Percentiles rank a stretch among this genome's conserved stretches.
These are phyloP conservation scores for Ciona savignyi DNA, from an alignment of 23 tunicate genomes.

Conservation along the genomic window DNA sequence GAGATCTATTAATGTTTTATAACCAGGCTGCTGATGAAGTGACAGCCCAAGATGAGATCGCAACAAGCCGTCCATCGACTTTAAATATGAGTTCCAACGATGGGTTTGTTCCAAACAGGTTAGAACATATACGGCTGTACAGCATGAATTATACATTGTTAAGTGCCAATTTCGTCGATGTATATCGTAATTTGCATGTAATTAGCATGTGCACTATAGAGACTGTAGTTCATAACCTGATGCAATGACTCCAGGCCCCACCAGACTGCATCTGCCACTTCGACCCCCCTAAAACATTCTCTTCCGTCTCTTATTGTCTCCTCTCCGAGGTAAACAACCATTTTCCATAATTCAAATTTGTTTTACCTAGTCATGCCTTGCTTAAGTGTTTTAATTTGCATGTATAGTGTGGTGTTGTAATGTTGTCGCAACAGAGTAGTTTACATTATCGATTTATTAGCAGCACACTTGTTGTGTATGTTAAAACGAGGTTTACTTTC, in stretches of 20 bases:
- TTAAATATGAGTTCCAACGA: conserved; percentile 10
- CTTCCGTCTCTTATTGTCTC: conserved; percentile 8
- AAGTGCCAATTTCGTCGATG: background rate
- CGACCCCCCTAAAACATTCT: conserved; percentile 48
- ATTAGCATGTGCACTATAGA: background rate
- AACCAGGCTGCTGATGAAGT: background rate
- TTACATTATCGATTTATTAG: too few species aligned
- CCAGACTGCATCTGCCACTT: conserved; percentile 36
- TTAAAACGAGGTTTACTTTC: too few species aligned
- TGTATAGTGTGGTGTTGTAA: too few species aligned
- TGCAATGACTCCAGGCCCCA: conserved; percentile 21
- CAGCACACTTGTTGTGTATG: too few species aligned
- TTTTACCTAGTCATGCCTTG: too few species aligned
- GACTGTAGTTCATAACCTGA: background rate
- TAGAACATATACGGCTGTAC: background rate
- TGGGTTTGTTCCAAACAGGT: conserved; percentile 58
- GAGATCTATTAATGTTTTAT: too few species aligned
- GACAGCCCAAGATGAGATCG: background rate
- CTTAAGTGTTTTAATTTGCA: too few species aligned
- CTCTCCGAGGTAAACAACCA: background rate
- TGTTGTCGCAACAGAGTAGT: too few species aligned
- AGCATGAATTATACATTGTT: too few species aligned
- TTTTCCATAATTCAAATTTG: too few species aligned
- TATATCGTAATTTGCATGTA: background rate
- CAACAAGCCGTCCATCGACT: conserved; percentile 12